phyloP scores from a whole-genome alignment of 1,140 invertebrate genomes.

The Aphelenchoides besseyi region DNA sequence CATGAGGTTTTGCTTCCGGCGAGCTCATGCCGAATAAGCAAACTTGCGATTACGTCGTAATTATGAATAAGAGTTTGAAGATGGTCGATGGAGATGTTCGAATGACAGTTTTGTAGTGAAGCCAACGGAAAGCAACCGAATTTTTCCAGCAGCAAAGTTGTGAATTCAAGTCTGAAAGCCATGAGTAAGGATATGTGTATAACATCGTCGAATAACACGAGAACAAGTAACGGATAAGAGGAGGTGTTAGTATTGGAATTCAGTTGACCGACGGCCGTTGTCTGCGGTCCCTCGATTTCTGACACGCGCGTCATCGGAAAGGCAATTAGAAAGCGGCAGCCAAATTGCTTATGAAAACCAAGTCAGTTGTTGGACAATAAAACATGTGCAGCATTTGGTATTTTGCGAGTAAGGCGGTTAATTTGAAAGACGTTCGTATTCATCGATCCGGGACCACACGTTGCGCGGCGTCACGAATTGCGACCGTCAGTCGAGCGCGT shows the following conservation, averaged over 20 bases:
- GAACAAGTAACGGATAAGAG: neutral
- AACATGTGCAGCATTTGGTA: too few species aligned
- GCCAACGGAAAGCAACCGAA: too few species aligned
- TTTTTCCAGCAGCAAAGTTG: too few species aligned
- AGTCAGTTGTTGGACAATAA: too few species aligned
- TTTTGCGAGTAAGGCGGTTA: too few species aligned
- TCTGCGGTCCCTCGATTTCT: neutral
- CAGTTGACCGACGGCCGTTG: neutral
- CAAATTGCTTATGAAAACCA: neutral
- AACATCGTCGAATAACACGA: neutral
- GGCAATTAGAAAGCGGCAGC: conserved; percentile 2
- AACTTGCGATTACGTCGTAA: too few species aligned
- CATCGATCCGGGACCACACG: too few species aligned
- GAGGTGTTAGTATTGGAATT: neutral
- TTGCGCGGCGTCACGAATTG: too few species aligned
- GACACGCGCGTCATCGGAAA: neutral
- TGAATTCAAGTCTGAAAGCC: neutral
- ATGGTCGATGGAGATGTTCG: too few species aligned
- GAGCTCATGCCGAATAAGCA: neutral
- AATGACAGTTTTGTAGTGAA: too few species aligned
- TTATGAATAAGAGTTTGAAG: too few species aligned
- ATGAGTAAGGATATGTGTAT: neutral
- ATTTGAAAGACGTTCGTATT: too few species aligned
- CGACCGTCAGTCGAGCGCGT: neutral
- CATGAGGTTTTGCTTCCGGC: neutral